Evolutionary conservation across 1,140 invertebrate genomes (phyloP), one percentile per base, ranked within the genome.

Genomic region (Camponotus vicinus): DNA sequence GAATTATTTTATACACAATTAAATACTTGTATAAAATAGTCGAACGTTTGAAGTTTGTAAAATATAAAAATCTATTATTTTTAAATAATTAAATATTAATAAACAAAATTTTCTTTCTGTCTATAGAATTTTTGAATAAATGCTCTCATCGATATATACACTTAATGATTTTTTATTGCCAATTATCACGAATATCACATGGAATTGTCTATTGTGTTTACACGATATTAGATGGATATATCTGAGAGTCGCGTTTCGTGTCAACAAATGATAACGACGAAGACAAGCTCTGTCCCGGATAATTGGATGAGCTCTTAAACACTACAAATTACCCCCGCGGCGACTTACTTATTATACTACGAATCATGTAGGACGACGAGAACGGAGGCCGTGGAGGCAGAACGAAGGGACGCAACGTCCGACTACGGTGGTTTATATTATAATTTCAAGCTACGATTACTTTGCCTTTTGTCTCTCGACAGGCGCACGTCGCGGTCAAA

Each of bases 391-490:
- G 63, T 76, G 61, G 71, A 85, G 61, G 55, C 49, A 32, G 52
- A 71, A 21, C 11, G 67, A 55, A 67, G 42, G 63, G 49, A 69
- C 67, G 63, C 79, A 45, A 66, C 75, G 70, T 76, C 73, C 66
- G 63, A 79, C 80, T 80, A 77, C 75, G 59, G 66, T 66, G 77
- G 91, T 92, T 94, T 93, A 92, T 93, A 93, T 94, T 93, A 94
- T 93, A 94, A 94, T 94, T 94, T 93, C 91, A 93, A 94, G 92
- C 93, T 92, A 93, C 92, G 93, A 94, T 94, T 94, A 94, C 92
- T 94, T 92, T 92, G 91, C 86, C 93, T 93, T 93, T 93, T 93
- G 92, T 94, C 91, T 88, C 88, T 73, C 88, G 87, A 93, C 89
- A 89, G 92, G 90, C 78, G 90, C 76, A 86, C 89, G 61, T 89